These are phyloP conservation scores for Hyphantria cunea DNA, from an alignment of 1,140 invertebrate genomes.

Conservation along the genomic window DNA sequence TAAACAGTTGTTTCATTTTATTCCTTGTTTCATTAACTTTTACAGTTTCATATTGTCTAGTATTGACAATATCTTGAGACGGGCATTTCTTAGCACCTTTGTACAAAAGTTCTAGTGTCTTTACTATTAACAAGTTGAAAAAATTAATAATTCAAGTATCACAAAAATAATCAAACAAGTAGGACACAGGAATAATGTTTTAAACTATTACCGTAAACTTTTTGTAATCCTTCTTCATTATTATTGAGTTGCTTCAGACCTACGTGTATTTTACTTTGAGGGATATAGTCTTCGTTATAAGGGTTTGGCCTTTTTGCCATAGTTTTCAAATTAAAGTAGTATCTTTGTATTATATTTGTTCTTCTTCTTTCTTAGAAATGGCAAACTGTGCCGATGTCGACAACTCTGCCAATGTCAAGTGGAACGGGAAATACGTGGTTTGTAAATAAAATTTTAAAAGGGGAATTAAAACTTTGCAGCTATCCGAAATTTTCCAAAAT, in stretches of 20 bases:
- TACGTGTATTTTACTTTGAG: slow-evolving; percentile 66
- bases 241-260: slow-evolving; percentile 69
- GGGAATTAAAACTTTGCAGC: no score
- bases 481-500: no score
- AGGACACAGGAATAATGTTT: neutral
- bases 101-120: slow-evolving; percentile 60
- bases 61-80: slow-evolving; percentile 21
- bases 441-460: no score
- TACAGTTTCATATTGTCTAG: slow-evolving; percentile 13
- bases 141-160: neutral
- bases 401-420: no score
- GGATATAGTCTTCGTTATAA: slow-evolving; percentile 60
- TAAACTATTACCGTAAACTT: slow-evolving; percentile 59
- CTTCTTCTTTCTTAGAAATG: no score
- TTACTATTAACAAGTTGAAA: slow-evolving; percentile 45
- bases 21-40: slow-evolving; percentile 44
- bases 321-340: slow-evolving; percentile 3
- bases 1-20: slow-evolving; percentile 64
- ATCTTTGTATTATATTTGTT: no score
- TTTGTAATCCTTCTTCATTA: slow-evolving; percentile 61
- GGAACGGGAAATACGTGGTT: no score
- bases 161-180: neutral
- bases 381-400: no score
- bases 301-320: slow-evolving; percentile 69
- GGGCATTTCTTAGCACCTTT: slow-evolving; percentile 62